Evolutionary conservation across 2,888 invertebrate species (phyloP).

Genomic region (Netelia virgata): DNA sequence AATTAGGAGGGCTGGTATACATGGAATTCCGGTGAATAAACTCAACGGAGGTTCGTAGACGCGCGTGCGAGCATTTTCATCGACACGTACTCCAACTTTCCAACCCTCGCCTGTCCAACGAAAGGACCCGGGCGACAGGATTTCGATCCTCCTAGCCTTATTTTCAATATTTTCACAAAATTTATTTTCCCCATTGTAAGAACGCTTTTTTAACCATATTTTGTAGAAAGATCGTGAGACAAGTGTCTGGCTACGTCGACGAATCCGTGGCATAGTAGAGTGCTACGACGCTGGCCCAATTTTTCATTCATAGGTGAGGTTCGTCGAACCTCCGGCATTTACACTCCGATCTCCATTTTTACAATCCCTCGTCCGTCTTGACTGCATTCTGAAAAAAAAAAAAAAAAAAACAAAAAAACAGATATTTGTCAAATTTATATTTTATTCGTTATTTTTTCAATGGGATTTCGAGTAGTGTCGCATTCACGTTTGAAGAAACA

Average conservation of each 20-base stretch:
- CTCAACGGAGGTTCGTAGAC: slow-evolving; percentile 56
- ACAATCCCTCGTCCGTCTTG: no score
- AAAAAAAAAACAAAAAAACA: background rate
- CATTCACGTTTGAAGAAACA: background rate
- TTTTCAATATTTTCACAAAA: background rate
- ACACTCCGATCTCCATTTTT: no score
- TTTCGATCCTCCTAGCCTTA: background rate
- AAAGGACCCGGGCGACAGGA: background rate
- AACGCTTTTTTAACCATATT: no score
- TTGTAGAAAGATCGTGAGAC: no score
- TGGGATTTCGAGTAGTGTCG: background rate
- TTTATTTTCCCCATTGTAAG: background rate
- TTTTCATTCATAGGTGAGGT: slow-evolving; percentile 43
- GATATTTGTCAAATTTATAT: background rate
- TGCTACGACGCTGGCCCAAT: background rate
- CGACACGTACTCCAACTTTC: background rate
- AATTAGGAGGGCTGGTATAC: slow-evolving; percentile 42
- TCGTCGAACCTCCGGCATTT: slow-evolving; percentile 39
- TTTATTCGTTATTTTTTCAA: background rate
- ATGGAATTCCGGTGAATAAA: slow-evolving; percentile 60
- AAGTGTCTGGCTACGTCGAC: no score
- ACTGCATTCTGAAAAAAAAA: background rate
- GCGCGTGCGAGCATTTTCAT: slow-evolving; percentile 1
- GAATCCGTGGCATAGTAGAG: background rate
- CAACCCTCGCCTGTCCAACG: background rate